Conservation (phyloP, 1,140 invertebrate genomes). For the Amphibalanus amphitrite region DNA sequence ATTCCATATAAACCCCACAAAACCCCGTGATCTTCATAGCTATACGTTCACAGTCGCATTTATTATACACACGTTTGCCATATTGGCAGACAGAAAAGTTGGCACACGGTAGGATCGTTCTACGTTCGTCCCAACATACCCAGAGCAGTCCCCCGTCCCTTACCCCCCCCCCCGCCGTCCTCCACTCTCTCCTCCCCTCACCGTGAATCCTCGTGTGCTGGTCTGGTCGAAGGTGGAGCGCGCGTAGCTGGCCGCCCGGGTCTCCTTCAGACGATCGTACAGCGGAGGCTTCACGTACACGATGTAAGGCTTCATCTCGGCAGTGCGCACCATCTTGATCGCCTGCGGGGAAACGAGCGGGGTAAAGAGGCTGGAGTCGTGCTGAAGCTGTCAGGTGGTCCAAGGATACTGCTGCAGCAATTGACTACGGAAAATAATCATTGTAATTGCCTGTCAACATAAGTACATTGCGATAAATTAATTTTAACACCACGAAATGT, state of each 20-base stretch:
- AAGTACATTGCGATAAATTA: background rate
- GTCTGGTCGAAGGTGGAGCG: conserved; percentile 77
- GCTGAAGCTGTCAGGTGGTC: background rate
- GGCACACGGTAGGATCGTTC: too few relatives aligned
- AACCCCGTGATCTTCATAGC: too few relatives aligned
- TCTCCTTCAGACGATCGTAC: conserved; percentile 64
- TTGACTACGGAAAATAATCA: background rate
- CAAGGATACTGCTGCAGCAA: too few relatives aligned
- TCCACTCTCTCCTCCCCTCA: conserved; percentile 36
- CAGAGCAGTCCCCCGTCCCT: too few relatives aligned
- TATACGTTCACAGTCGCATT: too few relatives aligned
- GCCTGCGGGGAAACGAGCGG: conserved; percentile 40
- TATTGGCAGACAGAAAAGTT: too few relatives aligned
- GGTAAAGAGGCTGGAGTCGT: background rate
- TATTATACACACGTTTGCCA: too few relatives aligned
- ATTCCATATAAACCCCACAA: too few relatives aligned
- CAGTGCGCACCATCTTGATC: conserved; percentile 71
- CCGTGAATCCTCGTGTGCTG: conserved; percentile 73
- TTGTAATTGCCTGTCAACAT: background rate
- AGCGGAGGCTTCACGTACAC: conserved; percentile 84
- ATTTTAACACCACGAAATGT: background rate
- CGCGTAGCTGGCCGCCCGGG: conserved; percentile 56
- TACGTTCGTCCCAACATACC: too few relatives aligned
- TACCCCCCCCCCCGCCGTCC: too few relatives aligned
- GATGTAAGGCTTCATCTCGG: conserved; percentile 84